Conservation (phyloP, 1,140 invertebrate genomes). For the Cydia amplana region DNA sequence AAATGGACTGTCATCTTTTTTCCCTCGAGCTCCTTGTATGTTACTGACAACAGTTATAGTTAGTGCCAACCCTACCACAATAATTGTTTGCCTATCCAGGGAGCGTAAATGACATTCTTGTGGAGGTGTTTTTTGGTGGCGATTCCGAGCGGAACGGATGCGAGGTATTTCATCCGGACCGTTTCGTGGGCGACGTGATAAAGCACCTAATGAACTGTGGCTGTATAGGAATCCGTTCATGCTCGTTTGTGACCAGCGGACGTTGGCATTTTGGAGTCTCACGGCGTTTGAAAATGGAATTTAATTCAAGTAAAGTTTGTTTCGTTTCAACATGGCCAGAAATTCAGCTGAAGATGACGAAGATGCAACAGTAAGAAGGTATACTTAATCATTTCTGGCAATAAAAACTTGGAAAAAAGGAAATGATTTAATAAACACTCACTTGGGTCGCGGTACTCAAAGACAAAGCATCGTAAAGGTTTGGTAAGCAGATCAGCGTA, state of each 20-base stretch:
- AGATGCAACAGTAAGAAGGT: background rate
- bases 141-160: constrained; percentile 64
- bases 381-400: too few species aligned
- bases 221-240: constrained; percentile 31
- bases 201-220: constrained; percentile 43
- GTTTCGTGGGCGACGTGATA: constrained; percentile 30
- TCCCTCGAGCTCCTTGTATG: too few species aligned
- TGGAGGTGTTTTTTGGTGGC: constrained; percentile 64
- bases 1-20: too few species aligned
- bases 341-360: background rate
- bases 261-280: constrained; percentile 1
- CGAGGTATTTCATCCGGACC: constrained; percentile 60
- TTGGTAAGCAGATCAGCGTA: too few species aligned
- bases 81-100: constrained; percentile 30
- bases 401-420: too few species aligned
- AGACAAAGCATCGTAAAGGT: too few species aligned
- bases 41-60: too few species aligned
- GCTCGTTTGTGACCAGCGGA: constrained; percentile 1
- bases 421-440: too few species aligned
- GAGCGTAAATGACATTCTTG: constrained; percentile 71
- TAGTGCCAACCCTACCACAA: constrained; percentile 15
- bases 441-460: too few species aligned
- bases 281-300: constrained; percentile 14
- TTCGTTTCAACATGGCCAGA: background rate
- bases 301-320: background rate